These are phyloP conservation scores for Erannis defoliaria DNA, from an alignment of 2,888 invertebrate species.

Conservation along the genomic window DNA sequence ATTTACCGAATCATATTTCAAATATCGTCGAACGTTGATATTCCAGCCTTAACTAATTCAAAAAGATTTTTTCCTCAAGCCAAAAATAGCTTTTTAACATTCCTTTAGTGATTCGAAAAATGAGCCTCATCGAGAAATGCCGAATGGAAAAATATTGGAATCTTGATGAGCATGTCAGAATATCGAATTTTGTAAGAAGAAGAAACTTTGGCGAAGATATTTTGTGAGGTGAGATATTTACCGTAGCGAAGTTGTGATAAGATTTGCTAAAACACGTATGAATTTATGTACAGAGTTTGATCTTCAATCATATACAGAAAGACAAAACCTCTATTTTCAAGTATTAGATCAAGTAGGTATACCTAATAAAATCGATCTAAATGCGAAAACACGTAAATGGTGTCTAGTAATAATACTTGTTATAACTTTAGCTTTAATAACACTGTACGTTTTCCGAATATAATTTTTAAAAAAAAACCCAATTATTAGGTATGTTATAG, in stretches of 20 bases:
- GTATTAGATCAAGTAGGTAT: no score
- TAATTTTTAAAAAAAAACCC: no score
- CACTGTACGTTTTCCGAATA: no score
- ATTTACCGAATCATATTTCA: slow-evolving; percentile 27
- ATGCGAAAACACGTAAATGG: no score
- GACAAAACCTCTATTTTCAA: no score
- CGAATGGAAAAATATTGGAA: slow-evolving; percentile 26
- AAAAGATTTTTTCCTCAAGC: slow-evolving; percentile 50
- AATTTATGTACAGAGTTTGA: no score
- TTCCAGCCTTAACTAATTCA: slow-evolving; percentile 20
- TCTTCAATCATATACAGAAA: no score
- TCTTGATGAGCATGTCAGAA: slow-evolving; percentile 19
- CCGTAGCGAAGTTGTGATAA: no score
- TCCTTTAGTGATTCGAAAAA: slow-evolving; percentile 23
- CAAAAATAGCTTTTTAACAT: slow-evolving; percentile 47
- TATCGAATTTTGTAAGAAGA: slow-evolving; percentile 16
- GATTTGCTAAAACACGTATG: not conserved
- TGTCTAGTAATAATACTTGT: no score
- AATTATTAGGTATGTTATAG: no score
- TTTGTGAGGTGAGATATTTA: not conserved
- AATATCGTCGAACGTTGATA: slow-evolving; percentile 17
- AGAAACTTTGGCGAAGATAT: slow-evolving; percentile 14
- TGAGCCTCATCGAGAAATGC: slow-evolving; percentile 15
- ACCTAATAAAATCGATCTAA: no score
- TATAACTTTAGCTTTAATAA: no score